Conservation (phyloP, 2,888 invertebrate species). For the Corythucha ciliata region DNA sequence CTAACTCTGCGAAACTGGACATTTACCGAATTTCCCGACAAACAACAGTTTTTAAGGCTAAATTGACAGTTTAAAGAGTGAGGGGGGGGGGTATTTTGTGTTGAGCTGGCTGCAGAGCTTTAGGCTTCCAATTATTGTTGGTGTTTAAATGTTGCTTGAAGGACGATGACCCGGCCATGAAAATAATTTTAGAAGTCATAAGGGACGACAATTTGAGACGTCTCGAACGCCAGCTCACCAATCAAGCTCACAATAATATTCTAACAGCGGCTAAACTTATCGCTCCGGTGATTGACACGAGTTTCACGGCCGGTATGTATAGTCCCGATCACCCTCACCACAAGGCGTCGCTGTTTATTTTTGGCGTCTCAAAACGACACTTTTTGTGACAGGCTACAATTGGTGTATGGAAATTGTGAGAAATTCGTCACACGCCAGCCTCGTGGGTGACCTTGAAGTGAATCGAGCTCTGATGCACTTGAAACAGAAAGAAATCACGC, state of each 20-base stretch:
- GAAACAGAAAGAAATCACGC: constrained; percentile 65
- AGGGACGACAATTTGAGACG: constrained; percentile 66
- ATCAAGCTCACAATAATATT: constrained; percentile 70
- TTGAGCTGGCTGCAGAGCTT: too few species aligned
- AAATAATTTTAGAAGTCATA: constrained; percentile 59
- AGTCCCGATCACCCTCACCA: background rate
- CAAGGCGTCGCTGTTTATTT: background rate
- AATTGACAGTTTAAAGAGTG: too few species aligned
- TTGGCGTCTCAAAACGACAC: background rate
- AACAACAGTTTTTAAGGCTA: too few species aligned
- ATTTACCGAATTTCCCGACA: too few species aligned
- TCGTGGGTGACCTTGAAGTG: constrained; percentile 81
- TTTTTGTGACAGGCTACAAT: constrained; percentile 44
- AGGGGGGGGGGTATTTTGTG: too few species aligned
- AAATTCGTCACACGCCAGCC: constrained; percentile 70
- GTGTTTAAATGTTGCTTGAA: constrained; percentile 7
- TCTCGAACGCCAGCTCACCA: constrained; percentile 59
- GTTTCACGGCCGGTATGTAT: constrained; percentile 51
- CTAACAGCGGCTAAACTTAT: constrained; percentile 82
- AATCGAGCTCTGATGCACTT: constrained; percentile 81
- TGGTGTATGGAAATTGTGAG: constrained; percentile 95
- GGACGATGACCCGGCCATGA: constrained; percentile 43
- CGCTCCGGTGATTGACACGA: constrained; percentile 68
- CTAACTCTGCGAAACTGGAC: too few species aligned
- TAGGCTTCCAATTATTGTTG: too few species aligned